These are phyloP conservation scores for Lasioglossum lativentre DNA, from an alignment of 2,888 invertebrate species.

Conservation along the genomic window DNA sequence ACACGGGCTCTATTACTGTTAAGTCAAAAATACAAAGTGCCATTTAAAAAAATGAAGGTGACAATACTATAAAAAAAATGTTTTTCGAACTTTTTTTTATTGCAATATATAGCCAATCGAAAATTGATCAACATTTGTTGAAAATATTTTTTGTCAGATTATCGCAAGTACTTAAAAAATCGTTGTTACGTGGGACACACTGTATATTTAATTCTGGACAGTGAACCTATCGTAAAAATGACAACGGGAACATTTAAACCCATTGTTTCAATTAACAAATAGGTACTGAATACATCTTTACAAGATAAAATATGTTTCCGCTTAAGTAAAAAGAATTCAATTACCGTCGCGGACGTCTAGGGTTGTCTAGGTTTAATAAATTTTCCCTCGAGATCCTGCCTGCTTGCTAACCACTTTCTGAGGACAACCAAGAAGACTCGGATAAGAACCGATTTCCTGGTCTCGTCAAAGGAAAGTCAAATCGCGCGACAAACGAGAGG, in stretches of 20 bases:
- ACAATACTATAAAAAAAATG: no score
- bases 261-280: background rate
- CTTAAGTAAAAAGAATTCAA: background rate
- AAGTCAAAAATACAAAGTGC: no score
- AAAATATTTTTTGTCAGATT: no score
- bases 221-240: background rate
- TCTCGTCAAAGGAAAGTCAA: constrained; percentile 27
- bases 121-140: no score
- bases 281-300: background rate
- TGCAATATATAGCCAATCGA: no score
- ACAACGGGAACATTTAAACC: background rate
- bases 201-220: background rate
- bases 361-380: background rate
- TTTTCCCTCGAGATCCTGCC: background rate
- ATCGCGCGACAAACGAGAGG: background rate
- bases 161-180: no score
- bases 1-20: no score
- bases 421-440: background rate
- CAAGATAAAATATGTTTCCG: background rate
- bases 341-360: background rate
- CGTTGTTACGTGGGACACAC: no score
- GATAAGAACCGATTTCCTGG: background rate
- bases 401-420: background rate
- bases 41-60: no score
- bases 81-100: no score